Base-by-base conservation (phyloP, 1,140 invertebrate species). In the Zaprionus capensis region DNA sequence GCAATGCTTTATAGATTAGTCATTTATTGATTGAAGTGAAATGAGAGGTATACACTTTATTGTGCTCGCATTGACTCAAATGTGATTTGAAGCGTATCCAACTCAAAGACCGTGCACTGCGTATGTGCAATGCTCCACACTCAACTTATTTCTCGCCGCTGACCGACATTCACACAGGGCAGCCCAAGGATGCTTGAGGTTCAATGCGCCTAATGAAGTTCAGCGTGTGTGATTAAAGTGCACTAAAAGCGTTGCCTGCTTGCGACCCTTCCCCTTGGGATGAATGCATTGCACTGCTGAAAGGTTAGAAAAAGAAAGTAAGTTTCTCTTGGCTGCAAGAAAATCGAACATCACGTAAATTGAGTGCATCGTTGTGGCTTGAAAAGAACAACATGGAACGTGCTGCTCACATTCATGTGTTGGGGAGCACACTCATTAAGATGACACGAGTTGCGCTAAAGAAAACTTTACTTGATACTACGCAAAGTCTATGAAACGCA, bases 311-410 rank as follows among this genome's bases (percentile, higher is more conserved):
- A 53, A 64, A 28, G 34, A 51, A 14, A 6, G 46, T 14, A 56
- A 44, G 24, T 57, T 31, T 57, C 64, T 20, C 7, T 38, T 11
- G 56, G 5, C 15, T 5, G 34, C 20, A 58, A 58, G 31, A 58
- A 41, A 38, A 24, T 28, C 51, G 41, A 31, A 28, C 66, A 49
- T 28, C 66, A 68, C 55, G 66, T 58, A 58, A 46, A 51, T 36
- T 69, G 67, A 69, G 67, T 61, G 67, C 67, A 69, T 61, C 57
- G 41, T 53, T 15, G 28, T 49, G 28, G 34, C 56, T 61, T 61
- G 31, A 69, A 61, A 15, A 44, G 15, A 38, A 24, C 67, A 61
- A 53, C 56, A 61, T 53, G 67, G 12, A 61, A 61, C 67, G 57
- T 69, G 57, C 31, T 61, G 26, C 28, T 31, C 4, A 14, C 24